Base-by-base conservation (phyloP, 2,797 vertebrate genomes). In the Hozukius guyotensis region DNA sequence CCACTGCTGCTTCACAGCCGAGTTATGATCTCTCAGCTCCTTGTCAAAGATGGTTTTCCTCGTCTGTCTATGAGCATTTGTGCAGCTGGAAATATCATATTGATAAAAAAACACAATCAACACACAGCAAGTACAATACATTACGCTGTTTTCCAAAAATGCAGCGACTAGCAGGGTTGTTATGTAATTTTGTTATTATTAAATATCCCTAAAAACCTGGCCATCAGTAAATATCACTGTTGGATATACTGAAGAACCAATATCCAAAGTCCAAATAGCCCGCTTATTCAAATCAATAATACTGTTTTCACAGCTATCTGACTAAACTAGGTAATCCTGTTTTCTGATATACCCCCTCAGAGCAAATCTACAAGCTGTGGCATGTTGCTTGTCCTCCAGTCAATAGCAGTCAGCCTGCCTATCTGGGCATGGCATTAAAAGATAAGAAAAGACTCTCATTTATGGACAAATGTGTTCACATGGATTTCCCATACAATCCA, bases 401-500 rank as follows among this genome's bases (percentile, higher is more conserved):
- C 93, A 92, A 91, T 94, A 93, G 88, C 81, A 81, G 49, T 61
- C 74, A 2, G 31, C 36, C 61, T 70, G 76, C 76, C 81, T 71
- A 78, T 86, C 77, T 81, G 62, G 68, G 78, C 82, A 90, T 72
- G 75, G 65, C 86, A 87, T 92, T 94, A 90, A 88, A 79, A 90
- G 89, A 93, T 93, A 92, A 90, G 83, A 93, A 83, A 53, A 84
- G 67, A 74, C 74, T 81, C 68, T 88, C 78, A 79, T 94, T 92
- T 90, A 92, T 91, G 83, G 87, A 81, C 77, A 87, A 91, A 92
- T 85, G 88, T 89, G 84, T 82, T 88, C 24, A 36, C 87, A 94
- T 93, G 74, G 92, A 95, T 95, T 95, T 94, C 87, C 91, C 52
- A 90, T 92, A 83, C 69, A 86, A 91, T 92, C 86, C 77, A 85